Conservation (phyloP, 2,113 vertebrate genomes). For the Glaucidium brasilianum region DNA sequence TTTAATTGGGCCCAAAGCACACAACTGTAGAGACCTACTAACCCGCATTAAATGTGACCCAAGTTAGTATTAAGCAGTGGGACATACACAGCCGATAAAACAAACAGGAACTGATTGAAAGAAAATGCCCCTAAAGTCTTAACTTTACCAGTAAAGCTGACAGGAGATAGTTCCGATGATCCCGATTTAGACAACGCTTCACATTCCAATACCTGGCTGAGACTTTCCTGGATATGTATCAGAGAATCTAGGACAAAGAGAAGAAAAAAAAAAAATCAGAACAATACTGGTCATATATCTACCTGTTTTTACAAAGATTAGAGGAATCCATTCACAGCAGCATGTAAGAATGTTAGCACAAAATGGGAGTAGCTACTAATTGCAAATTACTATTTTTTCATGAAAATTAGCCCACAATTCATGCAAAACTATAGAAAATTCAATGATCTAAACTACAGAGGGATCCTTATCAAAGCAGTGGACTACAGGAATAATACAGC, state of each 20-base stretch:
- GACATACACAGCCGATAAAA: neutral
- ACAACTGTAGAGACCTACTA: neutral
- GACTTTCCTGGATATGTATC: constrained; percentile 82
- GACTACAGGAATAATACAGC: neutral
- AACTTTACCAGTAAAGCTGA: constrained; percentile 76
- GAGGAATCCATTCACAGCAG: neutral
- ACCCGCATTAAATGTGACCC: neutral
- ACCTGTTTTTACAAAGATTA: neutral
- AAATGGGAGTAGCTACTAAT: neutral
- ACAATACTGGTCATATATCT: neutral
- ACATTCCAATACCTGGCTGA: constrained; percentile 76
- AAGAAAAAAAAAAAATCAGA: neutral
- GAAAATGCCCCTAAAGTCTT: neutral
- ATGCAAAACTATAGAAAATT: neutral
- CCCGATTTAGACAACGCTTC: constrained; percentile 71
- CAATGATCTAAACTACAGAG: neutral
- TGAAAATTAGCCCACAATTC: neutral
- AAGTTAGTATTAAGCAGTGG: neutral
- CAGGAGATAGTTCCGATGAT: constrained; percentile 68
- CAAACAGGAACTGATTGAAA: neutral
- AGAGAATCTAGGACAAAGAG: constrained; percentile 81
- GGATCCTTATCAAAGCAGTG: neutral
- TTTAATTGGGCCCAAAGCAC: neutral
- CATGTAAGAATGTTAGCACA: neutral
- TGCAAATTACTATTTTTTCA: neutral